Evolutionary conservation across 1,140 invertebrate genomes (phyloP).

Genomic region (Geopemphigus sp.): DNA sequence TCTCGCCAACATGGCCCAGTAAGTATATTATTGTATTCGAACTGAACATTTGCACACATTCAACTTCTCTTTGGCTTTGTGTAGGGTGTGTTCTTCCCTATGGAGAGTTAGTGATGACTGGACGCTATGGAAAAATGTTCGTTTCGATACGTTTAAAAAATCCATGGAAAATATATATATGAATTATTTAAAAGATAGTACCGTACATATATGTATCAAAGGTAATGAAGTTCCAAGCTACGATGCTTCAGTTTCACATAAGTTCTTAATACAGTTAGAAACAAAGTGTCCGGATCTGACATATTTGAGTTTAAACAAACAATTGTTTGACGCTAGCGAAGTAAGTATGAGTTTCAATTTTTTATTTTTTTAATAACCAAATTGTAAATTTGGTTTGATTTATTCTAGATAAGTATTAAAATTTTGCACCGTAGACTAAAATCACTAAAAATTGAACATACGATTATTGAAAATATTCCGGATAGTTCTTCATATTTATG

Average conservation of each 20-base stretch:
- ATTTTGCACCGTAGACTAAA: constrained; percentile 27
- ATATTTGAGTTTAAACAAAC: background rate
- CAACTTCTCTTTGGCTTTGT: background rate
- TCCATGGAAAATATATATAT: constrained; percentile 23
- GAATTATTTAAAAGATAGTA: constrained; percentile 16
- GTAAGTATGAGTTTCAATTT: background rate
- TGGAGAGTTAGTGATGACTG: constrained; percentile 28
- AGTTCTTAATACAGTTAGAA: constrained; percentile 30
- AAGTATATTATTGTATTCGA: background rate
- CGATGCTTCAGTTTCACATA: constrained; percentile 17
- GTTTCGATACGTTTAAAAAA: constrained; percentile 16
- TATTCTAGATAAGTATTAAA: constrained; percentile 32
- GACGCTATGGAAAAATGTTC: constrained; percentile 33
- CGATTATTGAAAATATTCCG: constrained; percentile 42
- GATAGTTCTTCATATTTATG: constrained; percentile 33
- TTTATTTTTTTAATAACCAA: background rate
- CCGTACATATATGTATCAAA: background rate
- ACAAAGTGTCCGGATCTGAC: constrained; percentile 11
- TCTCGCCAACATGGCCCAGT: constrained; percentile 37
- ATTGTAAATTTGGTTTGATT: background rate
- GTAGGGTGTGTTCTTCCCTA: background rate
- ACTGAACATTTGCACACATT: background rate
- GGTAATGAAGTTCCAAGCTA: background rate
- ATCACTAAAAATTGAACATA: constrained; percentile 15
- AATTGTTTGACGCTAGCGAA: constrained; percentile 19